Evolutionary conservation across 2,888 invertebrate species (phyloP).

Genomic region (Ichneumoninae sp.): DNA sequence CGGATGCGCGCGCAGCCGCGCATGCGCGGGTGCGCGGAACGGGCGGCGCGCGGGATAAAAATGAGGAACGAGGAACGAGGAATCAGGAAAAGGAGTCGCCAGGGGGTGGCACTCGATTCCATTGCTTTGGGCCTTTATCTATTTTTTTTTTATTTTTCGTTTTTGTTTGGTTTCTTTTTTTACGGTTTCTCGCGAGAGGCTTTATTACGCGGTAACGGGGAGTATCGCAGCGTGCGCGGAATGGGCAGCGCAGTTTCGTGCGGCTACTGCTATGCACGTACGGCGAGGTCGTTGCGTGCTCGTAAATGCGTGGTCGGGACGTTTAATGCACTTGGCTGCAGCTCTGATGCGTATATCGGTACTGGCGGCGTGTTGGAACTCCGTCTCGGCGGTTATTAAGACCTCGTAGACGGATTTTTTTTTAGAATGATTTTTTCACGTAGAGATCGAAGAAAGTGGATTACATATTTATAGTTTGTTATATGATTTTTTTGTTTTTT

Average conservation of each 20-base stretch:
- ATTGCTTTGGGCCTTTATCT: conserved; percentile 11
- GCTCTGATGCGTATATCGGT: not conserved
- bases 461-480: too few relatives aligned
- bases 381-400: not conserved
- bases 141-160: not conserved
- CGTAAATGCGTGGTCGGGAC: conserved; percentile 9
- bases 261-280: not conserved
- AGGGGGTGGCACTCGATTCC: conserved; percentile 33
- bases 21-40: not conserved
- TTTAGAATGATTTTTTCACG: too few relatives aligned
- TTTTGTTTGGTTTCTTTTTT: too few relatives aligned
- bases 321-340: not conserved
- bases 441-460: too few relatives aligned
- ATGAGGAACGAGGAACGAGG: conserved; percentile 25
- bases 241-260: not conserved
- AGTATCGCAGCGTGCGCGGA: conserved; percentile 31
- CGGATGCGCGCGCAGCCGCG: not conserved
- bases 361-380: not conserved
- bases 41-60: not conserved
- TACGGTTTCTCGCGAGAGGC: not conserved
- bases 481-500: too few relatives aligned
- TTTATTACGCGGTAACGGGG: conserved; percentile 41
- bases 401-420: too few relatives aligned
- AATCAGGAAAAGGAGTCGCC: conserved; percentile 44
- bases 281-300: conserved; percentile 1